These are phyloP conservation scores for Batillaria attramentaria DNA, from an alignment of 1,140 invertebrate genomes.

Conservation along the genomic window DNA sequence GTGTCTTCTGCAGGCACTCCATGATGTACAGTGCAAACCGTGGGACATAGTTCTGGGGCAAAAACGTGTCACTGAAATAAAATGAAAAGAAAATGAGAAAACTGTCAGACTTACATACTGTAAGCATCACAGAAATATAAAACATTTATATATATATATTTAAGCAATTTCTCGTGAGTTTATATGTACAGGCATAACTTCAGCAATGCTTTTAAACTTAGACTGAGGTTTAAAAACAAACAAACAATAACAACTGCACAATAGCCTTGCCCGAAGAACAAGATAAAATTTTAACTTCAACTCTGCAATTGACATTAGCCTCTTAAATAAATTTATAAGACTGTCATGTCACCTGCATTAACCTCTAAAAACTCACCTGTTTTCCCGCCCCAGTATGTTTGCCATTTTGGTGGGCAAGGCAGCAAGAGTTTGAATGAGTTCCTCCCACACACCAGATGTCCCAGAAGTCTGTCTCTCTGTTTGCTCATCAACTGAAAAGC, in stretches of 20 bases:
- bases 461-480: not conserved
- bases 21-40: slow-evolving; percentile 45
- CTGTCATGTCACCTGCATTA: slow-evolving; percentile 13
- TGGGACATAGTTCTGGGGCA: slow-evolving; percentile 57
- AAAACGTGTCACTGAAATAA: slow-evolving; percentile 59
- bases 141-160: not conserved
- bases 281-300: not conserved
- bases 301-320: not conserved
- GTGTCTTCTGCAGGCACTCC: slow-evolving; percentile 47
- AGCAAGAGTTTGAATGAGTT: slow-evolving; percentile 46
- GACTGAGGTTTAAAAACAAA: not conserved
- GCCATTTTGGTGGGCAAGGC: slow-evolving; percentile 61
- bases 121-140: not conserved
- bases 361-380: slow-evolving; percentile 35
- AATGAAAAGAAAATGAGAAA: not conserved
- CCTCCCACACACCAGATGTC: slow-evolving; percentile 44
- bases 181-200: not conserved
- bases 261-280: not conserved
- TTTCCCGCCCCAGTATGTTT: slow-evolving; percentile 55
- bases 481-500: not conserved
- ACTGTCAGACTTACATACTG: not conserved
- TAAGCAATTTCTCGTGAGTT: not conserved
- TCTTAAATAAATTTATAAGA: not conserved
- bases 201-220: not conserved
- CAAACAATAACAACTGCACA: not conserved